Base-by-base conservation (phyloP, 2,797 vertebrate genomes). In the Leucoraja ocellata region DNA sequence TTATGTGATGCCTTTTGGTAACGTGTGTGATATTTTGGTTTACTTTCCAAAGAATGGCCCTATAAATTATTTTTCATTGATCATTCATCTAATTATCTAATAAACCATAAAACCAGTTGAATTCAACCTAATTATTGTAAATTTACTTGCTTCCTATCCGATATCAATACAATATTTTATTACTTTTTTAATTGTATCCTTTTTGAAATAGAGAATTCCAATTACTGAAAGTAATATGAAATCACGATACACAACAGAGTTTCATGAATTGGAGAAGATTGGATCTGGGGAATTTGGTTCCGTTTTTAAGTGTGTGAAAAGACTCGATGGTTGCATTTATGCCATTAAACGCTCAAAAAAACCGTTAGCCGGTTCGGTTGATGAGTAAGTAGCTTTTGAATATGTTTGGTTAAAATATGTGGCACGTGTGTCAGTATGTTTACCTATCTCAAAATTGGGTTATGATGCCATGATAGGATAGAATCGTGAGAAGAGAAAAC, bases 291-390 rank as follows among this genome's bases (percentile, higher is more conserved):
- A 99, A 96, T 99, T 99, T 77, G 99, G 99, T 8, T 98, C 98
- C 0, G 98, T 99, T 79, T 99, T 98, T 95, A 99, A 99, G 94
- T 99, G 99, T 88, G 98, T 99, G 93, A 99, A 99, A 94, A 97
- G 99, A 94, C 96, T 99, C 0, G 99, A 99, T 21, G 98, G 98
- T 94, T 99, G 98, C 93, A 96, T 99, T 95, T 99, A 99, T 18
- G 98, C 99, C 93, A 98, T 99, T 95, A 99, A 99, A 88, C 96
- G 98, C n/a, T 99, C 98, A 13, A 99, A 98, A 96, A 99, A 98
- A 92, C 98, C 98, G 2, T 95, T 99, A 94, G 98, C 98, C 0
- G 98, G 98, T 95, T 99, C 99, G 23, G 96, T 98, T 91, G 98
- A 99, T 0, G 98, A 99, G 99, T 99, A 95, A 97, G 98, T 98